These are phyloP conservation scores for Parthenolecanium corni DNA, from an alignment of 2,888 invertebrate genomes.

Conservation along the genomic window DNA sequence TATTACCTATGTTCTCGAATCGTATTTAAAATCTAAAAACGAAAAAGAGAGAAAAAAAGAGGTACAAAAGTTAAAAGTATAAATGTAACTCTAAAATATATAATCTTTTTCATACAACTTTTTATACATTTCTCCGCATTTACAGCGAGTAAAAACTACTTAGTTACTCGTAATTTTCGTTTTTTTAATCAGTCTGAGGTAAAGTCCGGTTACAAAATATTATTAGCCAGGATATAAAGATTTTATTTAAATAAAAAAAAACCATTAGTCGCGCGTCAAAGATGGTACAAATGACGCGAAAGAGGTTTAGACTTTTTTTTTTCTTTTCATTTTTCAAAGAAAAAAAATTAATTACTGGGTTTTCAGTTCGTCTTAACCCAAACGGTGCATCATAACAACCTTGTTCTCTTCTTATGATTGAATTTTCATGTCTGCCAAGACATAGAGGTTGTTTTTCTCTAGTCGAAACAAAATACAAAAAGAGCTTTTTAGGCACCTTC, in stretches of 20 bases:
- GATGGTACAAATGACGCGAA: too few species aligned
- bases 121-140: conserved; percentile 27
- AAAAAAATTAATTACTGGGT: too few species aligned
- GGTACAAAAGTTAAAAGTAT: conserved; percentile 21
- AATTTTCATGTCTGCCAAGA: too few species aligned
- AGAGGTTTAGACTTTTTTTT: too few species aligned
- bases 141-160: conserved; percentile 22
- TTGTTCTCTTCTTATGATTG: too few species aligned
- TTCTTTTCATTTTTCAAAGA: too few species aligned
- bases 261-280: neutral
- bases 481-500: too few species aligned
- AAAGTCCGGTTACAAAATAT: conserved; percentile 1
- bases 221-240: neutral
- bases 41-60: conserved; percentile 9
- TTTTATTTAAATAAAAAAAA: neutral
- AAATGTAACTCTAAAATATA: conserved; percentile 19
- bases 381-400: too few species aligned
- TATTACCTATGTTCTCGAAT: conserved; percentile 21
- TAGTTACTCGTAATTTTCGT: conserved; percentile 17
- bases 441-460: too few species aligned
- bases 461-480: too few species aligned
- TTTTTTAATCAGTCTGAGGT: conserved; percentile 25
- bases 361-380: too few species aligned
- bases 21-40: conserved; percentile 16
- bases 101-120: conserved; percentile 25